These are phyloP conservation scores for Hydrochoerus hydrochaeris DNA, from an alignment of 2,113 vertebrate genomes.

Conservation along the genomic window DNA sequence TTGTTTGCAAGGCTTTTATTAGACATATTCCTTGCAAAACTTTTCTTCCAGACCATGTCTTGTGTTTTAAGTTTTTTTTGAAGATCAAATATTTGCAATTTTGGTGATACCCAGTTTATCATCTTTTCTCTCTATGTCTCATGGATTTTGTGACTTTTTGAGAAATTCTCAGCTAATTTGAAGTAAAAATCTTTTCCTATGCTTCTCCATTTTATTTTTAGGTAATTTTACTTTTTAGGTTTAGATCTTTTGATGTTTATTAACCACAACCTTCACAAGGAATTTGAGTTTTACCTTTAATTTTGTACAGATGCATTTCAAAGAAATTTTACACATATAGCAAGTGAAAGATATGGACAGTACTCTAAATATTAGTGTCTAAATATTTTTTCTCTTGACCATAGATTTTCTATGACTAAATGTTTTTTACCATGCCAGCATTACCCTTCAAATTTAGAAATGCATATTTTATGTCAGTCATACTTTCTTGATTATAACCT, in stretches of 20 bases:
- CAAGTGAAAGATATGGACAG: background rate
- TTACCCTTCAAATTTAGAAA: constrained; percentile 21
- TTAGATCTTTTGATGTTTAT: background rate
- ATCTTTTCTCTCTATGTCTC: constrained; percentile 1
- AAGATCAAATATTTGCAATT: background rate
- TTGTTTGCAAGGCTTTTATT: background rate
- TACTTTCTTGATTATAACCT: background rate
- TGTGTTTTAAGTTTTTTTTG: background rate
- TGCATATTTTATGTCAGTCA: background rate
- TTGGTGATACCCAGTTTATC: background rate
- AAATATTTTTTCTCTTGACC: background rate
- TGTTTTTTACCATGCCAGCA: background rate
- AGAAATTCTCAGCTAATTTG: background rate
- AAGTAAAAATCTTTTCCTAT: background rate
- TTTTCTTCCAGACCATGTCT: background rate
- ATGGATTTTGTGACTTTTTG: constrained; percentile 12
- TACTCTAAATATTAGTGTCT: constrained; percentile 9
- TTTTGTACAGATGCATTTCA: constrained; percentile 27
- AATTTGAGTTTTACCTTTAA: constrained; percentile 27
- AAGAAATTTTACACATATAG: background rate
- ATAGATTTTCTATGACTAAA: background rate
- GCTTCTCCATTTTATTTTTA: background rate
- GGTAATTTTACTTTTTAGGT: background rate
- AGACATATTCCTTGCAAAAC: background rate
- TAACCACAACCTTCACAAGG: background rate